phyloP scores from a whole-genome alignment of 2,888 invertebrate species.

The Seira ritae region DNA sequence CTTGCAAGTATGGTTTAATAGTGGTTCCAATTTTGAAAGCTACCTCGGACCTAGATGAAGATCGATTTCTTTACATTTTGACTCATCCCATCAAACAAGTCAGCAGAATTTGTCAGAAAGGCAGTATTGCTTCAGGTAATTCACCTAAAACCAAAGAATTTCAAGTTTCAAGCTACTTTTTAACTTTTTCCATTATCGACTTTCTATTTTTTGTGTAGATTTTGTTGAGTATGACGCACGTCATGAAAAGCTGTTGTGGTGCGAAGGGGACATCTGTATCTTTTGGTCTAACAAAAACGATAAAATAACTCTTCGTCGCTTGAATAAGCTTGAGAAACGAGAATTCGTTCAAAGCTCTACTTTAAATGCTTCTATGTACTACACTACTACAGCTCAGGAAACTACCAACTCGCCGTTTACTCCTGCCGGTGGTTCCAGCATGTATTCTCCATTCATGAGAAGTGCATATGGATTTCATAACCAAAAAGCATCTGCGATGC shows the following conservation, averaged over 20 bases:
- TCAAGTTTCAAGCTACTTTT: too few relatives aligned
- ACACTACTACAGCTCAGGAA: slow-evolving; percentile 59
- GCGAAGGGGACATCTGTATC: slow-evolving; percentile 69
- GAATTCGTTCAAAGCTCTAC: slow-evolving; percentile 65
- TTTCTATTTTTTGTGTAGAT: slow-evolving; percentile 51
- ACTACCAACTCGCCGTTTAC: slow-evolving; percentile 56
- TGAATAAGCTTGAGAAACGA: slow-evolving; percentile 62
- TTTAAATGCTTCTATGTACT: slow-evolving; percentile 65
- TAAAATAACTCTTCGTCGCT: slow-evolving; percentile 66
- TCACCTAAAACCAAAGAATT: background rate
- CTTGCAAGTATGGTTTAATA: slow-evolving; percentile 66
- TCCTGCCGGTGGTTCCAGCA: slow-evolving; percentile 61
- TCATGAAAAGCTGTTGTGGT: slow-evolving; percentile 67
- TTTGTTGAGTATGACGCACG: slow-evolving; percentile 66
- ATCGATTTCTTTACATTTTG: slow-evolving; percentile 66
- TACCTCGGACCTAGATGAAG: slow-evolving; percentile 44
- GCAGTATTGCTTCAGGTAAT: slow-evolving; percentile 57
- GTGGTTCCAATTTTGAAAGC: slow-evolving; percentile 64
- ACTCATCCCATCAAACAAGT: slow-evolving; percentile 73
- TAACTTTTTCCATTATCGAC: slow-evolving; percentile 14
- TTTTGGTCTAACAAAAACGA: slow-evolving; percentile 71
- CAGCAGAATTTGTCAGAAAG: slow-evolving; percentile 67
- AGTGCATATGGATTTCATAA: background rate
- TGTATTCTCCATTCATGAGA: slow-evolving; percentile 58
- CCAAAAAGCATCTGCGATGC: slow-evolving; percentile 55